phyloP scores from a whole-genome alignment of 2,113 vertebrate species.

The Caloenas nicobarica region DNA sequence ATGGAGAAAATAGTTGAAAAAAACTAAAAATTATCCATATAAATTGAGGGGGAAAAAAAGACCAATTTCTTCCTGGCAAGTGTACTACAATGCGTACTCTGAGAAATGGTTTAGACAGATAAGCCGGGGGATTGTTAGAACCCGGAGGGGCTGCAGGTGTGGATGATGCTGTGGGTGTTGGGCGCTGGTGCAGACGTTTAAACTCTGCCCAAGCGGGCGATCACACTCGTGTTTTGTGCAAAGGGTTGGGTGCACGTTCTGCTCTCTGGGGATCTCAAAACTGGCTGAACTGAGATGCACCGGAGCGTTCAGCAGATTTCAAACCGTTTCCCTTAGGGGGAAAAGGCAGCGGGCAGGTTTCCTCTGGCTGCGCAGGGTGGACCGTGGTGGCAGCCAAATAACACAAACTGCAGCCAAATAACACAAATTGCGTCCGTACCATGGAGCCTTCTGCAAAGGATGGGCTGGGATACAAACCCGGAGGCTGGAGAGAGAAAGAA shows the following conservation, averaged over 20 bases:
- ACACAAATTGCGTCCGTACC: neutral
- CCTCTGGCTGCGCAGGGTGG: rapidly evolving
- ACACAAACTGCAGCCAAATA: neutral
- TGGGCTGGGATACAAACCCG: neutral
- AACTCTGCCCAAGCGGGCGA: too few relatives aligned
- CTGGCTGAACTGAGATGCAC: neutral
- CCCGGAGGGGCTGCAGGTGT: neutral
- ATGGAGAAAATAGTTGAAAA: neutral
- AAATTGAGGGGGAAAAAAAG: neutral
- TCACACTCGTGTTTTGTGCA: neutral
- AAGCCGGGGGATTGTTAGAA: neutral
- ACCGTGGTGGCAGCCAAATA: rapidly evolving
- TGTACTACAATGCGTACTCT: neutral
- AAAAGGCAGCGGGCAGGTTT: neutral
- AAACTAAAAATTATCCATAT: neutral
- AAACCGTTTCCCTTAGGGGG: neutral
- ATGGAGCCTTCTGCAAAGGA: neutral
- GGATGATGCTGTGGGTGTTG: rapidly evolving
- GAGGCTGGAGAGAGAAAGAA: neutral
- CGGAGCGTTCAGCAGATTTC: rapidly evolving
- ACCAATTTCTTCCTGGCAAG: neutral
- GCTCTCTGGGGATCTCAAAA: neutral
- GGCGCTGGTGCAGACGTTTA: neutral
- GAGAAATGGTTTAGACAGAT: neutral
- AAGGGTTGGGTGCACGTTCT: neutral